Base-by-base conservation (phyloP, 1,140 invertebrate species). In the Conus betulinus region DNA sequence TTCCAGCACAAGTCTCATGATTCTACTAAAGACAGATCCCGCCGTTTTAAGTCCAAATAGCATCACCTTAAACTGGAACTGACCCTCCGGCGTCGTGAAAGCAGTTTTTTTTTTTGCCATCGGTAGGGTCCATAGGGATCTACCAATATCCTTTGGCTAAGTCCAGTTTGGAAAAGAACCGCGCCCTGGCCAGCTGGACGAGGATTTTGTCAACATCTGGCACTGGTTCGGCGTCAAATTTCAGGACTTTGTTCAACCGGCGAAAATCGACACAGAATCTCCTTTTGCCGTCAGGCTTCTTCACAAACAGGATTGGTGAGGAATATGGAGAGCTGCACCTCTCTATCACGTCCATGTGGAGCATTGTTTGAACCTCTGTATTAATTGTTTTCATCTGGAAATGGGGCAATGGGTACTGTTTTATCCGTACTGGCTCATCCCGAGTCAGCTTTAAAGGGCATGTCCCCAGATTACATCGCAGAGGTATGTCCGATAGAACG, bases 181-280 rank as follows among this genome's bases (percentile, higher is more conserved):
- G 93, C 13, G 91, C 91, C 5, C 93, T 94, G 0, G 88, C n/a
- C 0, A 96, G 88, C 10, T 83, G 87, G 10, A 93, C 81, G 5
- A 96, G 87, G 5, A 86, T 51, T 11, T 85, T 15, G 10, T 85
- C 63, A 7, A 76, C 71, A 23, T 91, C 90, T 1, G 92, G 91
- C 67, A 93, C 88, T 52, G 91, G 90, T 63, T 92, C 91, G 13
- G 89, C 78, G 82, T 93, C 92, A 85, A 90, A 89, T 23, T 83
- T 78, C 5, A 79, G 85, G 10, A 87, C 79, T 20, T 76, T n/a
- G 83, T 93, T 93, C 15, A 76, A 76, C 6, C 81, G 60, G 13
- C 92, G 95, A 92, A 95, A 96, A 93, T 96, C 96, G 1, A 93
- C 94, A 91, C 96, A 96, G 53, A 96, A 93, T 27, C 96, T 88